These are phyloP conservation scores for Caenorhabditis sp. DNA, from an alignment of 2,888 invertebrate genomes.

Conservation along the genomic window DNA sequence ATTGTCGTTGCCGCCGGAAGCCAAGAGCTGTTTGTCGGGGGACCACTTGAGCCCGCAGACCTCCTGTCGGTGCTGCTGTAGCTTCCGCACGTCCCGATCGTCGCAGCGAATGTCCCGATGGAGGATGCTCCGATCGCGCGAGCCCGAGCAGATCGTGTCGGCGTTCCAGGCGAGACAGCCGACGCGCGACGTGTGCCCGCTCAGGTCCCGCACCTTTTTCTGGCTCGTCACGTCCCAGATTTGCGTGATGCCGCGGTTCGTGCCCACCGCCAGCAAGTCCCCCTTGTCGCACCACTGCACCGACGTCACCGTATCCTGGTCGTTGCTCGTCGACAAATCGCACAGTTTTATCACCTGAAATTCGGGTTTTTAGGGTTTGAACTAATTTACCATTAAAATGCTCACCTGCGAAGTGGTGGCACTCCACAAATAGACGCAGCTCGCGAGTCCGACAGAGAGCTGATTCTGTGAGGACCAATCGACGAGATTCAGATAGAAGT, in stretches of 20 bases:
- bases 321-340: conserved; percentile 85
- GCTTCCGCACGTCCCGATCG: conserved; percentile 85
- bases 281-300: conserved; percentile 99
- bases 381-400: too few relatives aligned
- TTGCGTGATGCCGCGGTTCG: conserved; percentile 80
- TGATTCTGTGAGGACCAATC: conserved; percentile 99
- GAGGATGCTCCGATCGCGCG: conserved; percentile 89
- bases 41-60: conserved; percentile 99
- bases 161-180: conserved; percentile 79
- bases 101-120: conserved; percentile 92
- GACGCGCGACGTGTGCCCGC: conserved; percentile 74
- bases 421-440: conserved; percentile 98
- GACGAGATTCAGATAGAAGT: conserved; percentile 97
- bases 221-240: conserved; percentile 97
- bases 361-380: neutral
- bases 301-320: conserved; percentile 92
- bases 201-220: conserved; percentile 85
- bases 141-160: conserved; percentile 85
- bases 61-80: conserved; percentile 95
- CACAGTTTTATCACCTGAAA: conserved; percentile 88
- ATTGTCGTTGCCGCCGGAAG: conserved; percentile 98
- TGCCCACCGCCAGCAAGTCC: conserved; percentile 96
- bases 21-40: conserved; percentile 95
- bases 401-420: conserved; percentile 92
- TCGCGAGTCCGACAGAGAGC: conserved; percentile 95